phyloP scores from a whole-genome alignment of 2,888 invertebrate genomes.

The Amblyteles armatorius region DNA sequence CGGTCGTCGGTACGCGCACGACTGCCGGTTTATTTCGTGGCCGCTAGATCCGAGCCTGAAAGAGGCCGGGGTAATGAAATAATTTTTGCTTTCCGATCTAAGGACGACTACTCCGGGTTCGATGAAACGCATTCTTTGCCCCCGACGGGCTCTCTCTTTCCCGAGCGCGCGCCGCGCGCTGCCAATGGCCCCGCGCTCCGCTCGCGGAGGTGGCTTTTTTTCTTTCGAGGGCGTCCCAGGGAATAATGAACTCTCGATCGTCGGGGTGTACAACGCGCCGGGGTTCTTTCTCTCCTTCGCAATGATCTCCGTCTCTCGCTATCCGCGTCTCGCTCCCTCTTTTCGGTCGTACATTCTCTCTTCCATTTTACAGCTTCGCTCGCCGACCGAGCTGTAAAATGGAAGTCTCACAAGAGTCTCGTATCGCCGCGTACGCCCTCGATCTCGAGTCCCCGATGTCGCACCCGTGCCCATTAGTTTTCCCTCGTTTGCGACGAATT shows the following conservation, averaged over 20 bases:
- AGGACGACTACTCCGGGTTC: slow-evolving; percentile 86
- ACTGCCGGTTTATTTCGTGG: slow-evolving; percentile 19
- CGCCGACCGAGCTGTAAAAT: slow-evolving; percentile 5
- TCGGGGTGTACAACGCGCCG: slow-evolving; percentile 42
- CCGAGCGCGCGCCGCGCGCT: slow-evolving; percentile 52
- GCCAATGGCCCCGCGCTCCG: slow-evolving; percentile 57
- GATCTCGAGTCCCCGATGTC: not conserved
- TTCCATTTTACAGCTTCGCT: slow-evolving; percentile 31
- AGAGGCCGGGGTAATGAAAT: slow-evolving; percentile 84
- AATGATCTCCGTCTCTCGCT: slow-evolving; percentile 31
- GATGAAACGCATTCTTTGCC: slow-evolving; percentile 81
- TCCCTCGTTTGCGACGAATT: too few species aligned
- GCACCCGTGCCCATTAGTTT: not conserved
- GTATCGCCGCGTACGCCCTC: not conserved
- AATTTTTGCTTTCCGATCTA: slow-evolving; percentile 86
- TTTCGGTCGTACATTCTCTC: slow-evolving; percentile 15
- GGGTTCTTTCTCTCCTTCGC: slow-evolving; percentile 34
- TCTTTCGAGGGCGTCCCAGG: slow-evolving; percentile 74
- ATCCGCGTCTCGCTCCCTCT: slow-evolving; percentile 27
- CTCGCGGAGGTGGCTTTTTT: slow-evolving; percentile 67
- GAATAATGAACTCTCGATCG: slow-evolving; percentile 79
- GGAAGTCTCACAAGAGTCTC: not conserved
- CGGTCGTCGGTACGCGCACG: not conserved
- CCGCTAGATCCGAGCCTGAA: slow-evolving; percentile 75
- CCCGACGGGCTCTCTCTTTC: slow-evolving; percentile 23